Base-by-base conservation (phyloP, 2,888 invertebrate species). In the Hyppa rectilinea region DNA sequence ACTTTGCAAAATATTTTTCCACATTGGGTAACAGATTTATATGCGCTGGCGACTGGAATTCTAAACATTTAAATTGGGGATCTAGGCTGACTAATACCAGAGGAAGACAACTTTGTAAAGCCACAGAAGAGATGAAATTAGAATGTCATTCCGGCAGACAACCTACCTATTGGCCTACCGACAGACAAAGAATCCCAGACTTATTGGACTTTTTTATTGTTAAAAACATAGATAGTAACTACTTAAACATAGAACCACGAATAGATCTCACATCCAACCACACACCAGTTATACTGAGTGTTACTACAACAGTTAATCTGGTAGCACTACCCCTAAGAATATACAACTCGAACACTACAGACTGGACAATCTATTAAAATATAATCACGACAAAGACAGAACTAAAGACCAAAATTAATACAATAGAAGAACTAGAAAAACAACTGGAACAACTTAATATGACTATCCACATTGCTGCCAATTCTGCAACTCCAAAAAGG, bases 221-320 rank as follows among this genome's bases (percentile, higher is more conserved):
- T 3, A 63, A 43, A 23, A 63, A 63, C 14, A 1, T 53, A 12
- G 62, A 43, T 2, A 14, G 40, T 10, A 50, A 43, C 7, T 63
- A 34, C 23, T 3, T 53, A 43, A 63, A 10, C 0, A 52, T 63
- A 29, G 52, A 63, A 9, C 5, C 40, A 14, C 17, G 62, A 4
- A 23, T 17, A 1, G 85, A 87, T 47, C 59, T 78, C 2, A 56
- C 70, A 1, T 79, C 84, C 1, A 75, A 86, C 49, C 83, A 86
- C 49, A 61, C 74, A 2, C 84, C 83, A 7, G 80, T 84, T 0
- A 77, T 84, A 1, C 72, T 84, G n/a, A 82, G 67, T 23, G 12
- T 83, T 1, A 65, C 58, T 62, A 62, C 66, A 23, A 63, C 17
- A 20, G 64, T 17, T 65, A 40, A n/a, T 12, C 26, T 71, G 17